Conservation (phyloP, 2,797 vertebrate species). For the Pterois miles region DNA sequence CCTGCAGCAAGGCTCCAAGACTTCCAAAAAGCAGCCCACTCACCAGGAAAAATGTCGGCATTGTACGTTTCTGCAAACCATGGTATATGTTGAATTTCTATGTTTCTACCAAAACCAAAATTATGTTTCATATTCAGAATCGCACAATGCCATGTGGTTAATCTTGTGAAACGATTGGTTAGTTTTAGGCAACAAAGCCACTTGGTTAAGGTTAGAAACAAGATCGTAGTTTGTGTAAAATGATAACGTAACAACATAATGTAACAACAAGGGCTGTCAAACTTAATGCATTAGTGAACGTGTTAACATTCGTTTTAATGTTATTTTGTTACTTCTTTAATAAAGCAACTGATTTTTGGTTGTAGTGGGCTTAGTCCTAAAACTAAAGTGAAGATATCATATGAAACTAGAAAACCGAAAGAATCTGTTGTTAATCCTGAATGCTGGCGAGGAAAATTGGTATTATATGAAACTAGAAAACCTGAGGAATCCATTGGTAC, state of each 20-base stretch:
- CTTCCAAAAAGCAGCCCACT: background rate
- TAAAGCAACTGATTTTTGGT: too few relatives aligned
- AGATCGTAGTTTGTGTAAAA: background rate
- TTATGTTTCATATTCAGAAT: background rate
- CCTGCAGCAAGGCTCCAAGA: background rate
- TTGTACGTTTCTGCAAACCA: background rate
- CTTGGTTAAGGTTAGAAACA: background rate
- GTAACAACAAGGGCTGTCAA: too few relatives aligned
- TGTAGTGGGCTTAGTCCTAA: too few relatives aligned
- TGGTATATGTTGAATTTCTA: background rate
- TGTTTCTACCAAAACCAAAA: background rate
- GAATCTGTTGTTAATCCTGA: too few relatives aligned
- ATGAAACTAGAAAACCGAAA: too few relatives aligned
- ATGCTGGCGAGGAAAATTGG: too few relatives aligned
- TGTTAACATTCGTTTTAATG: too few relatives aligned
- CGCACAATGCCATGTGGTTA: background rate
- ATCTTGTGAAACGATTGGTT: background rate
- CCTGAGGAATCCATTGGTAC: too few relatives aligned
- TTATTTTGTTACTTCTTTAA: too few relatives aligned
- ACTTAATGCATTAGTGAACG: too few relatives aligned
- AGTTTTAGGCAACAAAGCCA: background rate
- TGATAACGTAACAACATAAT: background rate
- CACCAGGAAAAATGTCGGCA: background rate
- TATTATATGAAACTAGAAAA: too few relatives aligned
- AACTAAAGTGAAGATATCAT: too few relatives aligned